Conservation (phyloP, 2,797 vertebrate species). For the Lepus townsendii region DNA sequence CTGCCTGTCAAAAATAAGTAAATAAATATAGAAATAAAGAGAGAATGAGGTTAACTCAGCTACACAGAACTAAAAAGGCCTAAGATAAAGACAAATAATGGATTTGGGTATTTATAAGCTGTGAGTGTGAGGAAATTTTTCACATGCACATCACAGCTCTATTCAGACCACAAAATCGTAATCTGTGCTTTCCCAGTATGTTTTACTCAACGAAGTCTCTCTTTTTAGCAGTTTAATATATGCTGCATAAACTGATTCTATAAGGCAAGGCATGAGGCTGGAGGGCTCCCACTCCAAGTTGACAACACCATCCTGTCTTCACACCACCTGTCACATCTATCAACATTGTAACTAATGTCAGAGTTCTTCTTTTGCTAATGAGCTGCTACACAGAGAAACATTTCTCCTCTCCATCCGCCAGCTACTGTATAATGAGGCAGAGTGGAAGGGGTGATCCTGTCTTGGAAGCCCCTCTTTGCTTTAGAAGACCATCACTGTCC, state of each 20-base stretch:
- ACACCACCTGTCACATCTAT: constrained; percentile 85
- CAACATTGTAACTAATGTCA: constrained; percentile 90
- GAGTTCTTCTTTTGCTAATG: constrained; percentile 88
- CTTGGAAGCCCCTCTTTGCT: constrained; percentile 82
- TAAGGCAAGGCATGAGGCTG: constrained; percentile 76
- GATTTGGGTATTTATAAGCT: constrained; percentile 25
- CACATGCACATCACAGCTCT: background rate
- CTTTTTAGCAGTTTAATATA: constrained; percentile 79
- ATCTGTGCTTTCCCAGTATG: constrained; percentile 46
- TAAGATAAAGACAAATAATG: constrained; percentile 46
- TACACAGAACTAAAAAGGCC: background rate
- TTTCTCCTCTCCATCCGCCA: constrained; percentile 84
- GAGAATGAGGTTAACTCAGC: background rate
- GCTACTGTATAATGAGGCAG: constrained; percentile 83
- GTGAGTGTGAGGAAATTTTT: background rate
- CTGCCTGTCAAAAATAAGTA: too few species aligned
- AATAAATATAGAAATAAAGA: background rate
- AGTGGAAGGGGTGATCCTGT: constrained; percentile 79
- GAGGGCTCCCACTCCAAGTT: constrained; percentile 81
- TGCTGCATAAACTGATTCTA: constrained; percentile 68
- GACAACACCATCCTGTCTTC: constrained; percentile 85
- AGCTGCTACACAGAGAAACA: constrained; percentile 83
- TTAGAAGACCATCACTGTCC: constrained; percentile 75
- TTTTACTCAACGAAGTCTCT: constrained; percentile 67
- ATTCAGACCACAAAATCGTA: constrained; percentile 19